Conservation (phyloP, 35 echinoderm and acorn worm genomes). For the Apostichopus californicus region DNA sequence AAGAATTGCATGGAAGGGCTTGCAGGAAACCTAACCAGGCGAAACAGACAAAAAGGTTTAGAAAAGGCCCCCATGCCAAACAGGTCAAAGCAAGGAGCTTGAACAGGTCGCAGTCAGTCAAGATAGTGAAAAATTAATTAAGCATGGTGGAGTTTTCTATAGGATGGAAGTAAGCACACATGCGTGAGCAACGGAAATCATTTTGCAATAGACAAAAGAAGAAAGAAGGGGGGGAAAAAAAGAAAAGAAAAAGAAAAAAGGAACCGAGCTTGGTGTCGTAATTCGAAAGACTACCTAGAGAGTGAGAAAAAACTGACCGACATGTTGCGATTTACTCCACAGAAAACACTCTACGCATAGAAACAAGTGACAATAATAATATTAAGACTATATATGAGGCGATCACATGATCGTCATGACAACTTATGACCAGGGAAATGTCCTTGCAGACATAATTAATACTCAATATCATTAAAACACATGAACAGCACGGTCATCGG, state of each 20-base stretch:
- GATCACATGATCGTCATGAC: no score
- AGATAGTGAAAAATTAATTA: conserved; percentile 48
- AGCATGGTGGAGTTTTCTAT: conserved; percentile 1
- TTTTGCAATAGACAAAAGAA: background rate
- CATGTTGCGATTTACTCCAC: no score
- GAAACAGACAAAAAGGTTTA: conserved; percentile 4
- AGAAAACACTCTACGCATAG: no score
- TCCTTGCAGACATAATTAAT: no score
- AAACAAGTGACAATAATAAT: no score
- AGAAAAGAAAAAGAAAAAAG: background rate
- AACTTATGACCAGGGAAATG: no score
- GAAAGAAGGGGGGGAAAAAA: background rate
- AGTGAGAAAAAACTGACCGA: no score
- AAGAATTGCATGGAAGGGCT: background rate
- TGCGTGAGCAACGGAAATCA: background rate
- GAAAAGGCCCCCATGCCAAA: conserved; percentile 9
- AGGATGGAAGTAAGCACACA: background rate
- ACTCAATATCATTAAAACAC: no score
- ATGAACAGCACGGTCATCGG: no score
- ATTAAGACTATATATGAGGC: no score
- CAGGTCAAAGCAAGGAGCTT: background rate
- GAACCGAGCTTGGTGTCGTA: no score
- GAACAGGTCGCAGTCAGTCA: background rate
- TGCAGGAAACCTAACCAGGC: conserved; percentile 34
- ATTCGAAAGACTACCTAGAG: no score